Evolutionary conservation across 2,888 invertebrate species (phyloP).

Genomic region (Ferdinandea cuprea): DNA sequence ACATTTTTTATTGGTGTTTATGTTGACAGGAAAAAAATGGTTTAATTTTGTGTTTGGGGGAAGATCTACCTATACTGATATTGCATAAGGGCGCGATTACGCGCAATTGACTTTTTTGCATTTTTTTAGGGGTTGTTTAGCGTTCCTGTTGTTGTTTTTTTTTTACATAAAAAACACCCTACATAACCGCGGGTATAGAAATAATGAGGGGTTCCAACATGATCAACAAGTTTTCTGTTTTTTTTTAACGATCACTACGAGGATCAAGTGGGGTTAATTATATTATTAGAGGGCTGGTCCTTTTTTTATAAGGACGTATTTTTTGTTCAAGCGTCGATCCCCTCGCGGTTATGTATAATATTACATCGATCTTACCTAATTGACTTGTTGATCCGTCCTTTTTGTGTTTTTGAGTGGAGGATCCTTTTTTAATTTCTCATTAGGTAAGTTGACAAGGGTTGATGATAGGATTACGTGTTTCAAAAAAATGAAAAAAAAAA

Average conservation of each 20-base stretch:
- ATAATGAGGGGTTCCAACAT: conserved; percentile 38
- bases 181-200: conserved; percentile 27
- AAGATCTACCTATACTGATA: conserved; percentile 40
- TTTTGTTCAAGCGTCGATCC: conserved; percentile 45
- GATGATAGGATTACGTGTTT: conserved; percentile 62
- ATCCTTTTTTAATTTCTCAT: conserved; percentile 58
- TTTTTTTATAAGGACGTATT: conserved; percentile 45
- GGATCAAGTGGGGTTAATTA: conserved; percentile 71
- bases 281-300: conserved; percentile 46
- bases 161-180: conserved; percentile 25
- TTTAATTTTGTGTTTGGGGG: conserved; percentile 34
- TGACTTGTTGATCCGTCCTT: conserved; percentile 69
- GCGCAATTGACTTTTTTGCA: conserved; percentile 67
- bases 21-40: conserved; percentile 23
- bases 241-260: conserved; percentile 2
- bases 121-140: conserved; percentile 56
- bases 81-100: conserved; percentile 71
- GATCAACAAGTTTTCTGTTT: conserved; percentile 59
- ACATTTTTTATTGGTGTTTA: conserved; percentile 51
- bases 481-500: conserved; percentile 4
- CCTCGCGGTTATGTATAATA: conserved; percentile 55
- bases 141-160: conserved; percentile 49
- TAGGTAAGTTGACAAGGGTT: conserved; percentile 68
- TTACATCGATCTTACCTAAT: conserved; percentile 56
- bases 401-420: conserved; percentile 36